These are phyloP conservation scores for Zaprionus ghesquierei DNA, from an alignment of 1,140 invertebrate species.

Conservation along the genomic window DNA sequence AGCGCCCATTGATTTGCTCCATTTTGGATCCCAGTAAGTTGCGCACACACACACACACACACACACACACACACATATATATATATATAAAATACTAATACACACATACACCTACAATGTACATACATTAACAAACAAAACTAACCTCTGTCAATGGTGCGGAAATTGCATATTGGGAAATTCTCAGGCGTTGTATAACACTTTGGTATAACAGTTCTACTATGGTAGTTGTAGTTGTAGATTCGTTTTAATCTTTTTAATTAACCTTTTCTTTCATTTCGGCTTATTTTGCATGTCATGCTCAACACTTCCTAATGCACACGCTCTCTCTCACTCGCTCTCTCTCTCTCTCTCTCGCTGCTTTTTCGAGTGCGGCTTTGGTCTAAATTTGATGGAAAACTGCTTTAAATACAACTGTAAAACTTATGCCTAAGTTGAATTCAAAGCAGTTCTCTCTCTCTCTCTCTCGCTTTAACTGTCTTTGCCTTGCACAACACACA, in stretches of 20 bases:
- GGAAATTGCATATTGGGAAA: constrained; percentile 20
- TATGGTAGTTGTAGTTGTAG: neutral
- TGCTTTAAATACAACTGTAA: too few relatives aligned
- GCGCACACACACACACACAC: constrained; percentile 10
- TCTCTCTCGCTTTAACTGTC: constrained; percentile 17
- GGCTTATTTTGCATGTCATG: constrained; percentile 6
- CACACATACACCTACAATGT: constrained; percentile 1
- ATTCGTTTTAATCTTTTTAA: neutral
- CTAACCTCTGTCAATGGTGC: constrained; percentile 64
- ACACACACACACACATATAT: constrained; percentile 20
- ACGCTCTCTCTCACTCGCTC: neutral
- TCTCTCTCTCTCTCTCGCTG: neutral
- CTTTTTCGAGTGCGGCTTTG: neutral
- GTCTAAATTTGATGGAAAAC: too few relatives aligned
- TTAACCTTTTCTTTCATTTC: neutral
- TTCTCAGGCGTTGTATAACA: constrained; percentile 53
- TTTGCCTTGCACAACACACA: constrained; percentile 44
- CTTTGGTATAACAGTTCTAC: constrained; percentile 2
- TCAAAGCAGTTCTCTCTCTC: neutral
- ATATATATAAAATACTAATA: too few relatives aligned
- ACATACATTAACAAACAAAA: constrained; percentile 51
- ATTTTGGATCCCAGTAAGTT: constrained; percentile 82
- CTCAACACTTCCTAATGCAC: constrained; percentile 26
- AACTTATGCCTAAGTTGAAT: too few relatives aligned
- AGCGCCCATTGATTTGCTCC: constrained; percentile 78